A percentile compares a stretch with the other conserved stretches of the same genome.
Evolutionary conservation across 2,797 vertebrate genomes (phyloP).

Genomic region (Syngnathus rostellatus): DNA sequence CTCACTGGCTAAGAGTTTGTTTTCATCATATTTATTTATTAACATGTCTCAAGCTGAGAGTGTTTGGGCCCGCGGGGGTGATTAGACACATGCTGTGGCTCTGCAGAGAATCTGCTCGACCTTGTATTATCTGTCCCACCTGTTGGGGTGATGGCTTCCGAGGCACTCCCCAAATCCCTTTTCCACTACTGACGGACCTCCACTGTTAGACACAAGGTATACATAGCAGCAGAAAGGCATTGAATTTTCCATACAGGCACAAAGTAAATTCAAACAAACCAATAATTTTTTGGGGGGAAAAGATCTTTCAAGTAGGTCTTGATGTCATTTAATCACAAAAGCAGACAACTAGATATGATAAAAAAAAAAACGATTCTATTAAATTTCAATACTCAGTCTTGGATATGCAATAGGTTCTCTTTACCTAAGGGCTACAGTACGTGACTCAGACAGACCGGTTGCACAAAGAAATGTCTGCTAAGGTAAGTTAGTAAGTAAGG

Average conservation of each 20-base stretch:
- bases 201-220: slow-evolving; percentile 29
- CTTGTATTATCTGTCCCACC: slow-evolving; percentile 35
- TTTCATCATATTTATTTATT: background rate
- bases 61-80: slow-evolving; percentile 4
- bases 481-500: too few species aligned
- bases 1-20: background rate
- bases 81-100: slow-evolving; percentile 15
- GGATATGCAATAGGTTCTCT: background rate
- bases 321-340: background rate
- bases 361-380: background rate
- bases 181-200: slow-evolving; percentile 29
- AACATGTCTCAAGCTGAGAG: background rate
- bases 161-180: slow-evolving; percentile 35
- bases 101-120: slow-evolving; percentile 20
- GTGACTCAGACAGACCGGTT: background rate
- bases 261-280: background rate
- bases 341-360: background rate
- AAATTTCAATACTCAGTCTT: background rate
- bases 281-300: background rate
- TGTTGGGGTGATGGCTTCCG: slow-evolving; percentile 28
- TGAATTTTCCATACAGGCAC: slow-evolving; percentile 48
- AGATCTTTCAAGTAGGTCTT: background rate
- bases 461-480: background rate
- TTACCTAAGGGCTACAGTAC: background rate
- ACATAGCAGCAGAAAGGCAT: slow-evolving; percentile 42